Conservation (phyloP, 2,797 vertebrate species). For the Micropoecilia bifurca region DNA sequence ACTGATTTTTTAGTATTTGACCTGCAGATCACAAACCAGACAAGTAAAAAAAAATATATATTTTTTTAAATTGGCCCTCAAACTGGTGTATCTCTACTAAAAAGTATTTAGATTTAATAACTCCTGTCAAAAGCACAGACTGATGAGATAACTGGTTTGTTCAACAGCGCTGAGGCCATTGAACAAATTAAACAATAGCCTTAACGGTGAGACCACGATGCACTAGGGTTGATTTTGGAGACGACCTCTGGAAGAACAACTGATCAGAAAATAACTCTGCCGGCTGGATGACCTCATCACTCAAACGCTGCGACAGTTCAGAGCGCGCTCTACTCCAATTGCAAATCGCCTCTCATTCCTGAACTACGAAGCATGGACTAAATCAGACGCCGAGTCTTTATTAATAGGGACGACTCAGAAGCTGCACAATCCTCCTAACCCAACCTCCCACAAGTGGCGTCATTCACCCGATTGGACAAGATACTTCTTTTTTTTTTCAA, state of each 20-base stretch:
- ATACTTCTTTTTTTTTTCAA: conserved; percentile 70
- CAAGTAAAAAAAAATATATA: no score
- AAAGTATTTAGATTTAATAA: conserved; percentile 17
- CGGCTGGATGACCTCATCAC: conserved; percentile 59
- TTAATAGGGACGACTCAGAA: conserved; percentile 75
- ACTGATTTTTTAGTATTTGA: background rate
- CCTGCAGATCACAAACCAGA: background rate
- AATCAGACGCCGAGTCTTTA: conserved; percentile 75
- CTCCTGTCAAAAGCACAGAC: conserved; percentile 20
- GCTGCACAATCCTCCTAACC: conserved; percentile 32
- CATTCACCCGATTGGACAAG: conserved; percentile 48
- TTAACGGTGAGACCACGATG: conserved; percentile 43
- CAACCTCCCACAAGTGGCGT: conserved; percentile 11
- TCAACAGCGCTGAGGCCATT: no score
- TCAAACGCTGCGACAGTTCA: conserved; percentile 54
- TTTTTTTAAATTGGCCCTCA: background rate
- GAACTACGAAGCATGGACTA: conserved; percentile 55
- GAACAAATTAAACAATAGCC: conserved; percentile 29
- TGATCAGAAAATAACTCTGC: conserved; percentile 67
- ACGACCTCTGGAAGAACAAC: conserved; percentile 36
- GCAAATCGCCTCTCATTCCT: conserved; percentile 72
- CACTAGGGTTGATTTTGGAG: conserved; percentile 45
- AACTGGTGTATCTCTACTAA: background rate
- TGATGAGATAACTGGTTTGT: conserved; percentile 12
- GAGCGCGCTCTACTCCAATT: conserved; percentile 55